Evolutionary conservation across 2,888 invertebrate genomes (phyloP).

Genomic region (Disparrhopalites patrizii): DNA sequence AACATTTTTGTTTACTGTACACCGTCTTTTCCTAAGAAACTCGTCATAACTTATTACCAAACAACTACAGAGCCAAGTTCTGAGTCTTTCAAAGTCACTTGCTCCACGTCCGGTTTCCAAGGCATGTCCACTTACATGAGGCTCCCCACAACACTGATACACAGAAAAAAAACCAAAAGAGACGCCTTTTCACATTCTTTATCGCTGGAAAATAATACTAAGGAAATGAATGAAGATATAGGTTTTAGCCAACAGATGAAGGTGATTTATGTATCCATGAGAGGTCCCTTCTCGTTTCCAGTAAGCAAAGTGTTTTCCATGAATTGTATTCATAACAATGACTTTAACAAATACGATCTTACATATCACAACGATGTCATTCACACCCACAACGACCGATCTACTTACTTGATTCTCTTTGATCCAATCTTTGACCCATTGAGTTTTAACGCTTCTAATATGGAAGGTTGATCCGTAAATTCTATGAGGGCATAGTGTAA

Average conservation of each 20-base stretch:
- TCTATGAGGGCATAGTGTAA: constrained; percentile 83
- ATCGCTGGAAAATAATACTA: constrained; percentile 24
- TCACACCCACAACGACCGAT: constrained; percentile 1
- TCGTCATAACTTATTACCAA: constrained; percentile 46
- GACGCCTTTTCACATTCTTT: constrained; percentile 45
- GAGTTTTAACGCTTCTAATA: constrained; percentile 78
- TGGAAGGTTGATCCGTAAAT: constrained; percentile 84
- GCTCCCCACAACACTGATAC: constrained; percentile 49
- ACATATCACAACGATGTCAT: neutral
- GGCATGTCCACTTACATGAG: constrained; percentile 41
- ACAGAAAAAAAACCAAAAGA: constrained; percentile 48
- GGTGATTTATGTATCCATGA: neutral
- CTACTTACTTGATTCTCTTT: constrained; percentile 52
- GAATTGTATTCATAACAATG: neutral
- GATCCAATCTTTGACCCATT: constrained; percentile 63
- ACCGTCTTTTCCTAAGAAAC: constrained; percentile 24
- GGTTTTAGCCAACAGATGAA: constrained; percentile 15
- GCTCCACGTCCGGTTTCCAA: constrained; percentile 42
- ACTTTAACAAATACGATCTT: neutral
- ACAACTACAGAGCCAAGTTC: constrained; percentile 47
- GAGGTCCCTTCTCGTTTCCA: constrained; percentile 7
- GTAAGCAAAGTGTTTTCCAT: neutral
- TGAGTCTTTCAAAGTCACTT: constrained; percentile 34
- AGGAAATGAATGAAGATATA: constrained; percentile 9
- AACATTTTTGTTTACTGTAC: constrained; percentile 10